phyloP scores from a whole-genome alignment of 2,888 invertebrate species.

The Apamea monoglypha region DNA sequence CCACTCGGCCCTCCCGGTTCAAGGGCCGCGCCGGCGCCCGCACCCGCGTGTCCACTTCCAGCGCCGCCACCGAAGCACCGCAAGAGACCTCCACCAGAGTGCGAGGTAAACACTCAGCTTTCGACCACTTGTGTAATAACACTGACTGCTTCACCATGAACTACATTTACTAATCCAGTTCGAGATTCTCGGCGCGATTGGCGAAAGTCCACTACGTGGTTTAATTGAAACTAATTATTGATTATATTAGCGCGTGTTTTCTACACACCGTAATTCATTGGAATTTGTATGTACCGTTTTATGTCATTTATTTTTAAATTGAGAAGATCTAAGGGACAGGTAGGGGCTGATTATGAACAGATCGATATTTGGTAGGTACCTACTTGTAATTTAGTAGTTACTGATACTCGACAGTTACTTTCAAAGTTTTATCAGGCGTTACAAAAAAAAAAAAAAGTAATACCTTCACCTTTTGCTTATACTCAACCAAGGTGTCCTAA shows the following conservation, averaged over 20 bases:
- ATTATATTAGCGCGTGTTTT: conserved; percentile 34
- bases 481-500: neutral
- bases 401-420: neutral
- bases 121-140: conserved; percentile 45
- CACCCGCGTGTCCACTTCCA: conserved; percentile 80
- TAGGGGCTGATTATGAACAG: neutral
- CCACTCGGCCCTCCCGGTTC: conserved; percentile 86
- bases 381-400: neutral
- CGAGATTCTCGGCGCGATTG: conserved; percentile 53
- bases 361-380: neutral
- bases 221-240: conserved; percentile 54
- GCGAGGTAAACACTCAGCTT: conserved; percentile 82
- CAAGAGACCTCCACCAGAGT: conserved; percentile 86
- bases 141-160: conserved; percentile 65
- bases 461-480: neutral
- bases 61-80: conserved; percentile 83
- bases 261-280: conserved; percentile 26
- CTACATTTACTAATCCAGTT: conserved; percentile 63
- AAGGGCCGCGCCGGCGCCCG: conserved; percentile 85
- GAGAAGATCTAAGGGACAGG: neutral
- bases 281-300: conserved; percentile 20
- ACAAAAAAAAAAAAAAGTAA: neutral
- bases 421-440: conserved; percentile 16
- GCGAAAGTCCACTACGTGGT: conserved; percentile 62
- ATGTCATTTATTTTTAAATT: conserved; percentile 2